Evolutionary conservation across 2,797 vertebrate genomes (phyloP).

Genomic region (Enteromius treurensis): DNA sequence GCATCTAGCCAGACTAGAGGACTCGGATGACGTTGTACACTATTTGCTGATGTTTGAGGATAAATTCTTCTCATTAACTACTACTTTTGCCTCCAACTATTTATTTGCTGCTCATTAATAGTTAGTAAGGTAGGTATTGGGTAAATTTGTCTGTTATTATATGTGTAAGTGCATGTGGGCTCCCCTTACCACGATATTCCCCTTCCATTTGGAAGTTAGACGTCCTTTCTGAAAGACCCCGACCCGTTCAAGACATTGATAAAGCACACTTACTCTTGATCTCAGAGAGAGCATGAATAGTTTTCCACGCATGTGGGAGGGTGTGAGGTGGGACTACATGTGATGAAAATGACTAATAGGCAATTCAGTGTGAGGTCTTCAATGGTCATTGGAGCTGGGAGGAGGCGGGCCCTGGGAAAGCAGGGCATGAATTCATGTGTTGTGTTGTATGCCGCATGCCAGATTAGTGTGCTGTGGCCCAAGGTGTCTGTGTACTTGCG

Average conservation of each 20-base stretch:
- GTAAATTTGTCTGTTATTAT: not conserved
- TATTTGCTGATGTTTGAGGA: not conserved
- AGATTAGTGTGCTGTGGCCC: conserved; percentile 3
- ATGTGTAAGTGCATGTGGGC: conserved; percentile 2
- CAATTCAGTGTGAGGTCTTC: conserved; percentile 32
- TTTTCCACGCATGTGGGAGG: not conserved
- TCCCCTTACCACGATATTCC: not conserved
- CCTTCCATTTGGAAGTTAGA: not conserved
- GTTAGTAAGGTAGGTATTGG: not conserved
- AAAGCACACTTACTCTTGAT: conserved; percentile 16
- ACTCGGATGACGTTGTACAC: not conserved
- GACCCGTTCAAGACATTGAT: not conserved
- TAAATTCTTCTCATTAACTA: not conserved
- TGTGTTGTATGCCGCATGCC: not conserved
- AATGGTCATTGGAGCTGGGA: conserved; percentile 7
- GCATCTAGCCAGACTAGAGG: not conserved
- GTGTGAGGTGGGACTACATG: conserved; percentile 31
- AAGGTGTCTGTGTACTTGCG: conserved; percentile 39
- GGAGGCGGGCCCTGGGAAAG: not conserved
- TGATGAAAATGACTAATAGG: conserved; percentile 42
- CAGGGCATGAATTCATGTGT: conserved; percentile 10
- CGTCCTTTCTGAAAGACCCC: not conserved
- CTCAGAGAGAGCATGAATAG: not conserved
- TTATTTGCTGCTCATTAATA: not conserved
- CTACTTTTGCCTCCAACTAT: not conserved